These are phyloP conservation scores for Enteromius anoplus DNA, from an alignment of 2,797 vertebrate genomes.

Conservation along the genomic window DNA sequence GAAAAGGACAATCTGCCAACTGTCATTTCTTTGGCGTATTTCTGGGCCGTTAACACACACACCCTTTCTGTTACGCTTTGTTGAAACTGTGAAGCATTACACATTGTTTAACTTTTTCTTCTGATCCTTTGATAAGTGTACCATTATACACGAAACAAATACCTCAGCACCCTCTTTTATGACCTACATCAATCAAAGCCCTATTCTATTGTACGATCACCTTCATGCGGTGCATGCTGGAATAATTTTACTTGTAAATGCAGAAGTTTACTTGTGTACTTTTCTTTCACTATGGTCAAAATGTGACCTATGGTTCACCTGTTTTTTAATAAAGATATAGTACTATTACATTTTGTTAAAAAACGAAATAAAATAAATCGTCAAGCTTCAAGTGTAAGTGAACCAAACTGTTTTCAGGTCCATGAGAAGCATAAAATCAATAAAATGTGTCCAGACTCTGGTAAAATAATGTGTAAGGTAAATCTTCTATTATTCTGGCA, in stretches of 20 bases:
- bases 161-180: not conserved
- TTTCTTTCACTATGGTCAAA: not conserved
- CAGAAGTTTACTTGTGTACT: not conserved
- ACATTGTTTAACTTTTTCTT: not conserved
- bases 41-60: not conserved
- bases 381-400: not conserved
- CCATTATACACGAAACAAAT: not conserved
- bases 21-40: not conserved
- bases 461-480: not conserved
- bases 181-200: not conserved
- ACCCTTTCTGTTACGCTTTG: not conserved
- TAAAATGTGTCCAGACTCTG: not conserved
- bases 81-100: not conserved
- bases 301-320: not conserved
- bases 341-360: not conserved
- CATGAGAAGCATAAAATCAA: not conserved
- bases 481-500: not conserved
- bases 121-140: not conserved
- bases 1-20: conserved; percentile 4
- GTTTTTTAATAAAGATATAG: too few relatives aligned
- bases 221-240: conserved; percentile 1
- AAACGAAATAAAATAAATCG: not conserved
- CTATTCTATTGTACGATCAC: not conserved
- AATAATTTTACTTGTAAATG: not conserved
- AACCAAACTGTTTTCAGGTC: not conserved